Evolutionary conservation across 2,888 invertebrate genomes (phyloP), one percentile per base, ranked within the genome.

Genomic region (Harpalus rubripes): DNA sequence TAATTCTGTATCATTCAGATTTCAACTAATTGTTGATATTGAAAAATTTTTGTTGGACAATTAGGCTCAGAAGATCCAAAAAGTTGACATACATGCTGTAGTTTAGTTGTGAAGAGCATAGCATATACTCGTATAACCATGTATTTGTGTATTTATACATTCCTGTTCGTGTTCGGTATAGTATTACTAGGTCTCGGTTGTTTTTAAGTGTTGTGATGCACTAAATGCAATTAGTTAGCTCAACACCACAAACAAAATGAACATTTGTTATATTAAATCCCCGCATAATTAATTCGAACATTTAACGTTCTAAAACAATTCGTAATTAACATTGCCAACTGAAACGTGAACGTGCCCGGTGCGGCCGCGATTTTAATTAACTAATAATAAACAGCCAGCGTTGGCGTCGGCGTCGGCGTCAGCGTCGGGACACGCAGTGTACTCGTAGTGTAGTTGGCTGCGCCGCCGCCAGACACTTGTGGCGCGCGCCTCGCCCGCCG

Each of bases 231-330:
- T 81, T 81, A 80, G 61, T 80, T 41, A 22, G 61, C 41, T 41
- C 44, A 61, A 56, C 44, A 81, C 65, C 65, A 41, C 81, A 81
- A 81, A 81, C 65, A 81, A 80, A 65, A 81, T 81, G 65, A 63
- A 81, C 81, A 63, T 63, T 61, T 81, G 63, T 81, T 63, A 61
- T 65, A 81, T 65, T 18, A 81, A 81, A 65, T 81, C 81, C 81
- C 12, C 81, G 65, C 65, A 65, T 81, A 65, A 81, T 65, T 81
- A 81, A 81, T 81, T 81, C 52, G 44, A 81, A 44, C 63, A 22
- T 61, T 81, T 81, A 81, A 18, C 81, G 61, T 81, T 81, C 81
- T 81, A 81, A 81, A 81, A 81, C 65, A 81, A 81, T 81, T 81
- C 65, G 63, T 81, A 81, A 81, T 81, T 80, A 80, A 65, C 81